phyloP scores from a whole-genome alignment of 2,797 vertebrate genomes.

The Cynopterus sphinx region DNA sequence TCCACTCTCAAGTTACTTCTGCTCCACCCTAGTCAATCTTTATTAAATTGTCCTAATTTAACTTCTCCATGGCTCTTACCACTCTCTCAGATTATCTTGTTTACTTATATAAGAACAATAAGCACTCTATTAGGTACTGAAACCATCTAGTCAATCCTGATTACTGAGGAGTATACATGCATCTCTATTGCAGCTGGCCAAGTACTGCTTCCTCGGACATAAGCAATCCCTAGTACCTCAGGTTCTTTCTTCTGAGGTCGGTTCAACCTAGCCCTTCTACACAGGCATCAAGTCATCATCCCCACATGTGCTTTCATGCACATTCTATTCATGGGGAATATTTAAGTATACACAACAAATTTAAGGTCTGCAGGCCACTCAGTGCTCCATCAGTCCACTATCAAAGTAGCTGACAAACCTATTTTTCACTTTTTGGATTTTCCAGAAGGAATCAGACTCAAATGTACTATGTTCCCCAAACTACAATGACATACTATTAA shows the following conservation, averaged over 20 bases:
- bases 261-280: background rate
- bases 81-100: background rate
- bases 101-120: background rate
- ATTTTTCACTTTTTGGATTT: background rate
- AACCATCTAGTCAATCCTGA: background rate
- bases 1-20: background rate
- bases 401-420: background rate
- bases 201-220: background rate
- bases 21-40: background rate
- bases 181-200: background rate
- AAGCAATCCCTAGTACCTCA: background rate
- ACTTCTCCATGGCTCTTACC: background rate
- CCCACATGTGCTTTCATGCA: background rate
- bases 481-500: background rate
- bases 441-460: background rate
- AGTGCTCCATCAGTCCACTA: background rate
- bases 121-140: background rate
- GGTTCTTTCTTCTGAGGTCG: background rate
- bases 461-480: background rate
- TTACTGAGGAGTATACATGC: background rate
- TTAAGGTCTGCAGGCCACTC: background rate
- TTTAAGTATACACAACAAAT: background rate
- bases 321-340: background rate
- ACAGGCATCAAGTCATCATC: background rate
- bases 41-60: background rate